phyloP scores from a whole-genome alignment of 1,140 invertebrate species.

The Nasonia giraulti region DNA sequence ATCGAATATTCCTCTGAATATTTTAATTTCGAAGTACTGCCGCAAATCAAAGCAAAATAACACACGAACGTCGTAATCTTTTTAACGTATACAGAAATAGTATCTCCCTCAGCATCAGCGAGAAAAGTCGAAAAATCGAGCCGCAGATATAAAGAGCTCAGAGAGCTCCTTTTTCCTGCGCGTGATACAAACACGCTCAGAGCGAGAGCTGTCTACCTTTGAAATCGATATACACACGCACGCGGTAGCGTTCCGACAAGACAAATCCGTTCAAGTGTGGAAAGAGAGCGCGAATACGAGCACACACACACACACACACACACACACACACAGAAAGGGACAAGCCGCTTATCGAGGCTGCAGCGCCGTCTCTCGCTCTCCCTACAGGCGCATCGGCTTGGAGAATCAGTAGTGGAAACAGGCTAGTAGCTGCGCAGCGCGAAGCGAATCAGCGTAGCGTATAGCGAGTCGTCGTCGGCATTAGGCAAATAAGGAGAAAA shows the following conservation, averaged over 20 bases:
- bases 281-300: background rate
- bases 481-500: slow-evolving; percentile 42
- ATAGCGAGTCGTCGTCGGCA: background rate
- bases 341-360: slow-evolving; percentile 21
- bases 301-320: background rate
- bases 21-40: too few species aligned
- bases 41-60: too few species aligned
- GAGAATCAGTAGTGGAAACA: background rate
- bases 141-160: too few species aligned
- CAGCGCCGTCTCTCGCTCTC: background rate
- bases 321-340: background rate
- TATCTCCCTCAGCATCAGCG: background rate
- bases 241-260: background rate
- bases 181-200: too few species aligned
- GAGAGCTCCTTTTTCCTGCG: too few species aligned
- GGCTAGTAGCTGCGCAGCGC: background rate
- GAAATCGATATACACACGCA: background rate
- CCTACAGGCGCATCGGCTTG: background rate
- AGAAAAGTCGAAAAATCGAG: background rate
- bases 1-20: too few species aligned
- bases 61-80: too few species aligned
- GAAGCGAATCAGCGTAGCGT: background rate
- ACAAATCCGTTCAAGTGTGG: background rate
- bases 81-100: background rate
- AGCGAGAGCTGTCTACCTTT: background rate